Evolutionary conservation across 2,888 invertebrate genomes (phyloP), one percentile per base, ranked within the genome.

Genomic region (Dimorphilus gyrociliatus): DNA sequence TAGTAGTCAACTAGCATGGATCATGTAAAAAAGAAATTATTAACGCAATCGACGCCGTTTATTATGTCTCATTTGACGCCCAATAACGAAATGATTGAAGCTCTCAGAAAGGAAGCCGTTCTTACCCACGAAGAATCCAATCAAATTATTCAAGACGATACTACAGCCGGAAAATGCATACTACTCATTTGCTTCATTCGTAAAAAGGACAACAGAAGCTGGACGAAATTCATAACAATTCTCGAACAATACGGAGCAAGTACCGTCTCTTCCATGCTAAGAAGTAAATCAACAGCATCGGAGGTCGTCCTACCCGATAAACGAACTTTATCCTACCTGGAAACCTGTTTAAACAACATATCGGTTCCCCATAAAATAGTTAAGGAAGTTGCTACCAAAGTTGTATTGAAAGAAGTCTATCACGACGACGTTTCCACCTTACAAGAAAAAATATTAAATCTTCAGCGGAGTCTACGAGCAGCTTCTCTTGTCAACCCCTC

Each of bases 71-170:
- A 36, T 25, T 32, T 40, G 25, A 16, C n/a, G 19, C n/a, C 37
- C 13, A 32, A 30, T 23, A 17, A 26, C 25, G 37, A 38, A 10
- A 23, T 40, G 15, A 21, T 40, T 19, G 19, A 24, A 13, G 19
- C 29, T 2, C 30, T 40, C 16, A 34, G 25, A 16, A 7, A 18
- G 13, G 24, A 13, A 12, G 35, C 26, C 8, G 37, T 39, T 13
- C 29, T 40, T 10, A 39, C 41, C 3, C 23, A 18, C 3, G 41
- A 40, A 25, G 39, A 40, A n/a, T n/a, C n/a, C n/a, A n/a, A n/a
- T n/a, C n/a, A n/a, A n/a, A n/a, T n/a, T n/a, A n/a, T n/a, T n/a
- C n/a, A 38, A 29, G 40, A 40, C 30, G 34, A 40, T 16, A 38
- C 38, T 19, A 25, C 7, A 8, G 32, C 29, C 26, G 41, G 41